Base-by-base conservation (phyloP, 2,113 vertebrate genomes). In the Spea multiplicata region DNA sequence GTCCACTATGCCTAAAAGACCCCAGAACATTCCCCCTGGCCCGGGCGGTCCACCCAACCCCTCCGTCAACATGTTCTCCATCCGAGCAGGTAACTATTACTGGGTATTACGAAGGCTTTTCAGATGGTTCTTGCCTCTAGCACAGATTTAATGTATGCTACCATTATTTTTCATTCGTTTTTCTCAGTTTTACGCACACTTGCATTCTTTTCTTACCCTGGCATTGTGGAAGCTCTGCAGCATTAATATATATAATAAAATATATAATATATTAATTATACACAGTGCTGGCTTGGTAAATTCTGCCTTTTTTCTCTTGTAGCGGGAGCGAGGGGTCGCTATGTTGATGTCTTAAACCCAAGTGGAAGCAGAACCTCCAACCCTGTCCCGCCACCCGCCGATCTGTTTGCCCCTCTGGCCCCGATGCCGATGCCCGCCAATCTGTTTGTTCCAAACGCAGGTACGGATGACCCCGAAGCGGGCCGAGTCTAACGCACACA, bases 331-430 rank as follows among this genome's bases (percentile, higher is more conserved):
- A 93, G 90, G 88, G 93, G 90, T 5, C 94, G 95, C 78, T 99
- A 99, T 0, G 97, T 99, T 76, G 97, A 99, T 3, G 88, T 99
- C 57, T 70, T 99, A 73, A 99, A 99, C 83, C 96, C 96, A 0
- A 87, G 89, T 4, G 90, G 93, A 76, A 14, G 89, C 66, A 93
- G 91, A 81, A 82, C 92, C 0, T 83, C 85, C 0, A 88, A 90
- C 6, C 84, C 89, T 1, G 86, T 90, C 4, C 94, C 91, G 0
- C 91, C 95, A 4, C 97, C 96, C 0, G 91, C 92, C 0, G 95
- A 98, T 68, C 86, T 98, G 0, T 98, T 99, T 73, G 95, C 97
- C n/a, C 97, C 96, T 0, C 86, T 99, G 57, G 96, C 97, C 14
- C 97, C 97, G 0, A 95, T 99, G 91, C 86, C 94, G 1, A 93